Base-by-base conservation (phyloP, 2,888 invertebrate species). In the Drosophila acutilabella region DNA sequence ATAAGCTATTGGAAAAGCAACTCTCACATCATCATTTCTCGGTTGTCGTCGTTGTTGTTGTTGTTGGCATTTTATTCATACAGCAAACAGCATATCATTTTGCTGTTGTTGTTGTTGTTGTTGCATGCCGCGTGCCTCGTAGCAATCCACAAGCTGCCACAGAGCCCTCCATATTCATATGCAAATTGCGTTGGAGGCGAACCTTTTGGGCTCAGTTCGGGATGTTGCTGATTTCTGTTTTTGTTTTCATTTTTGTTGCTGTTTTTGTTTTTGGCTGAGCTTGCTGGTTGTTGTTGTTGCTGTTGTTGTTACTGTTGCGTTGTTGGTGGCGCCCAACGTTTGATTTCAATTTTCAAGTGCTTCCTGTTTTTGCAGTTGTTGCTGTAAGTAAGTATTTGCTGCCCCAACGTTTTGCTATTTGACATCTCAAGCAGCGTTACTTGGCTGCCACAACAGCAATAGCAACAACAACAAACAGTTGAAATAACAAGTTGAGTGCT, bases 271-370 rank as follows among this genome's bases (percentile, higher is more conserved):
- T 56, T 58, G 60, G 40, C 33, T 57, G 40, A 26, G 60, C 62
- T 42, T 18, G 60, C 62, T 42, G n/a, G 64, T 41, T 65, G 59
- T 51, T 71, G 58, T 33, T 66, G 53, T 60, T 75, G 51, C 23
- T 59, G 64, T 58, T 58, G 51, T 44, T 60, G 33, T 71, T 71
- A 33, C 42, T 68, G 56, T 59, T 54, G 78, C 67, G 80, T 74
- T 67, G 80, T 74, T 71, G 73, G 78, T 82, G 87, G 83, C 84
- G 84, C 83, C 75, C 61, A 68, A 77, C 74, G 83, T 71, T 81
- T 81, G 87, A 86, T 87, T 87, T 84, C 84, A 81, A 86, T 84
- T 83, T 84, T 84, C 80, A 83, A 87, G 84, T 84, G 80, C 74
- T 87, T 84, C 84, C 84, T 87, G 83, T 69, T 74, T 74, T 50